Conservation (phyloP, 2,113 vertebrate genomes). For the Arizona elegans region DNA sequence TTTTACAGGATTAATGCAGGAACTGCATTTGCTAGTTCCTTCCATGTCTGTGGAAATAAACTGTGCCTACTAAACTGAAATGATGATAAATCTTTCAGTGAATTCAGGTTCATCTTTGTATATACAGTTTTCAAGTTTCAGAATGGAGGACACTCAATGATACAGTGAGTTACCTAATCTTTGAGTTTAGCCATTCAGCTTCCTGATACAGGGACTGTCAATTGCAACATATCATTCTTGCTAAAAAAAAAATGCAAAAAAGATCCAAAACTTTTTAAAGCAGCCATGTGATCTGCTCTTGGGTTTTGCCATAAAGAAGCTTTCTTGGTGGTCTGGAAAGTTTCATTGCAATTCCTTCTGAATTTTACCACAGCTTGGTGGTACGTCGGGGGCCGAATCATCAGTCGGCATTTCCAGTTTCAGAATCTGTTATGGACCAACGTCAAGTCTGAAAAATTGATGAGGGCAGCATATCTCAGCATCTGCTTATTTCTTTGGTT, state of each 20-base stretch:
- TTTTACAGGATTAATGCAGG: no score
- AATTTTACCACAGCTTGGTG: neutral
- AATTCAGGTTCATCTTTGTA: constrained; percentile 49
- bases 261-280: neutral
- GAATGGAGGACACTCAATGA: constrained; percentile 41
- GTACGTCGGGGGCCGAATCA: neutral
- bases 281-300: neutral
- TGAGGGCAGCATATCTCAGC: neutral
- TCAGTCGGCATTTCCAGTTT: neutral
- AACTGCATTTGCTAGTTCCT: constrained; percentile 23
- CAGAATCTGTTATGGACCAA: neutral
- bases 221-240: neutral
- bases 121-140: constrained; percentile 29
- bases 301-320: neutral
- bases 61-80: constrained; percentile 49
- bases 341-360: neutral
- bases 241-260: neutral
- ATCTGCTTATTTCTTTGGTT: neutral
- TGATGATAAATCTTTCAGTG: constrained; percentile 57
- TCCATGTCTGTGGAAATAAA: constrained; percentile 52
- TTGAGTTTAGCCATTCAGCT: neutral
- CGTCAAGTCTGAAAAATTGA: neutral
- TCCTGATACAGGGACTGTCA: neutral
- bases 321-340: neutral
- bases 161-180: neutral